phyloP scores from a whole-genome alignment of 2,113 vertebrate genomes.

The Crotalus helleri region DNA sequence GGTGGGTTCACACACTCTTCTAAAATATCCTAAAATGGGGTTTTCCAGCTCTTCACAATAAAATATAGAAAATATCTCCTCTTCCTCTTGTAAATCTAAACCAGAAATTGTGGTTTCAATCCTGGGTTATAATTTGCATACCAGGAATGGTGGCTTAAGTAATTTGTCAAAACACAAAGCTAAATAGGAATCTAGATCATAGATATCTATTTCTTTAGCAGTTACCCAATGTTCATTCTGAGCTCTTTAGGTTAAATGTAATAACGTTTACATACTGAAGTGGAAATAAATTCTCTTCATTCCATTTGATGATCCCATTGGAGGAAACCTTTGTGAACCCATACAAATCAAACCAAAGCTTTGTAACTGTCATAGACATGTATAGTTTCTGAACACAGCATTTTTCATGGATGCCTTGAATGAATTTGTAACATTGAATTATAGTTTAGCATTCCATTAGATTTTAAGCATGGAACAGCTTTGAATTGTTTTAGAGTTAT shows the following conservation, averaged over 20 bases:
- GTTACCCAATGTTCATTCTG: not conserved
- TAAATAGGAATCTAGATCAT: not conserved
- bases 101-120: not conserved
- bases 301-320: not conserved
- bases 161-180: not conserved
- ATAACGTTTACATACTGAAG: not conserved
- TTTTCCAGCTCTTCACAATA: slow-evolving; percentile 10
- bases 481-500: not conserved
- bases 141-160: not conserved
- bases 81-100: not conserved
- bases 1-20: slow-evolving; percentile 65
- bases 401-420: not conserved
- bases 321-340: not conserved
- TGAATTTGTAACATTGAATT: not conserved
- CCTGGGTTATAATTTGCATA: not conserved
- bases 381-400: not conserved
- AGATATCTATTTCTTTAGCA: not conserved
- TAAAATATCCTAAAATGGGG: slow-evolving; percentile 27
- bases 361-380: not conserved
- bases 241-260: not conserved
- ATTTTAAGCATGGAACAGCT: not conserved
- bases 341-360: not conserved
- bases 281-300: not conserved
- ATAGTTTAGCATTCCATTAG: not conserved
- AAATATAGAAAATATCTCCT: not conserved